Evolutionary conservation across 2,888 invertebrate species (phyloP), one percentile per base, ranked within the genome.

Genomic region (Tiphia femorata): DNA sequence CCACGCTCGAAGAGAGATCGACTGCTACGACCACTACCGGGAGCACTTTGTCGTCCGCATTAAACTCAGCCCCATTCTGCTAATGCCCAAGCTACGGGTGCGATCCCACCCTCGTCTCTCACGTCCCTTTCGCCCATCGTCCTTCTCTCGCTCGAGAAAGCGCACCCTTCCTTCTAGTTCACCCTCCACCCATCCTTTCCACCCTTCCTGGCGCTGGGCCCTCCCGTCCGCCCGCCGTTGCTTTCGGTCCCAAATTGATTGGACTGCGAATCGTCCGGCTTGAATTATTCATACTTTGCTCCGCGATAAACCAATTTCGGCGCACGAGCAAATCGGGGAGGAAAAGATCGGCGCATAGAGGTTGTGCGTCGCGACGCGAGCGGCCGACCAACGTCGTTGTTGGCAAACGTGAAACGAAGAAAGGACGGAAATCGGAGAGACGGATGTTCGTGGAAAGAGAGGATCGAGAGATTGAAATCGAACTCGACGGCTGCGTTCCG

Each of bases 251-350:
- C 72, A 76, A 79, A 79, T 78, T 80, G 79, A 80, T 80, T 81
- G 79, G 78, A 70, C 77, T 75, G 73, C 71, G 74, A 78, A 75
- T 73, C 72, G 77, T 73, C 67, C 72, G 70, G 70, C 64, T 65
- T 81, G 81, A 81, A 81, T 81, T 76, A 81, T 81, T 80, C 81
- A 81, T 80, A 72, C 73, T 72, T 77, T 79, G 77, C 75, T 74
- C 74, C 67, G 59, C 75, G 74, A 77, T 78, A 79, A 79, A 77
- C 77, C 79, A 78, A 80, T 80, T 81, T 79, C 74, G 66, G 68
- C 65, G 35, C 41, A 37, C 69, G 70, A 67, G 64, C 71, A 70
- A 77, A 76, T 77, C 68, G 64, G 57, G 63, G 63, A 61, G 61
- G 64, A 69, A 66, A 64, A 58, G 61, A 64, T 69, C 61, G 33